These are phyloP conservation scores for Rhaphigaster nebulosa DNA, from an alignment of 2,888 invertebrate species.

Conservation along the genomic window DNA sequence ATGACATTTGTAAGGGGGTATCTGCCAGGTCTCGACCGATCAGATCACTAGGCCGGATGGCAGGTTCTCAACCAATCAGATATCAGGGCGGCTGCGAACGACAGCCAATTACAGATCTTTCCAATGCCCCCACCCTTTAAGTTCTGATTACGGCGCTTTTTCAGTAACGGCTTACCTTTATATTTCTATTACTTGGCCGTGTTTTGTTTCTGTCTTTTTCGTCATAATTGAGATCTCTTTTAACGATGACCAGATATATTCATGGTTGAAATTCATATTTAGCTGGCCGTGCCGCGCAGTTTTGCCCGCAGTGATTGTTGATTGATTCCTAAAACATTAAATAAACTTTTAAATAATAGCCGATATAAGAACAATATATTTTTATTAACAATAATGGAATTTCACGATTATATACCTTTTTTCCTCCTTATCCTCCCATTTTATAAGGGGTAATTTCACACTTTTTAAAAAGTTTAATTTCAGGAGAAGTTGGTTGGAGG, in stretches of 20 bases:
- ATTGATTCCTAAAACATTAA: too few species aligned
- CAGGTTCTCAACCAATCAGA: conserved; percentile 46
- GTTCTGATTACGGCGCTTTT: conserved; percentile 9
- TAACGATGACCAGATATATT: neutral
- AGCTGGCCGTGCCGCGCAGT: too few species aligned
- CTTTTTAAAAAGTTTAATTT: too few species aligned
- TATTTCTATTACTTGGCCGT: neutral
- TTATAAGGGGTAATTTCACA: too few species aligned
- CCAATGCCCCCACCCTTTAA: neutral
- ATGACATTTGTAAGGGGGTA: conserved; percentile 18
- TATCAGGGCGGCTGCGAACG: conserved; percentile 31
- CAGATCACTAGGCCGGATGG: conserved; percentile 37
- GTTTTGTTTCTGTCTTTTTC: neutral
- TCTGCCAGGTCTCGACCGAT: conserved; percentile 13
- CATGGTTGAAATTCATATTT: neutral
- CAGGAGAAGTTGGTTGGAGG: too few species aligned
- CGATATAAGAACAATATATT: too few species aligned
- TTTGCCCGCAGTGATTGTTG: too few species aligned
- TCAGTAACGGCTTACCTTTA: conserved; percentile 22
- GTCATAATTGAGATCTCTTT: neutral
- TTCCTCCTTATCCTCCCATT: too few species aligned
- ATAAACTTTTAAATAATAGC: too few species aligned
- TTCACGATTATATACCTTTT: too few species aligned
- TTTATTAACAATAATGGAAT: too few species aligned
- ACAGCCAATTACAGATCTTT: conserved; percentile 43